Base-by-base conservation (phyloP, 2,888 invertebrate genomes). In the Darwinula stevensoni region DNA sequence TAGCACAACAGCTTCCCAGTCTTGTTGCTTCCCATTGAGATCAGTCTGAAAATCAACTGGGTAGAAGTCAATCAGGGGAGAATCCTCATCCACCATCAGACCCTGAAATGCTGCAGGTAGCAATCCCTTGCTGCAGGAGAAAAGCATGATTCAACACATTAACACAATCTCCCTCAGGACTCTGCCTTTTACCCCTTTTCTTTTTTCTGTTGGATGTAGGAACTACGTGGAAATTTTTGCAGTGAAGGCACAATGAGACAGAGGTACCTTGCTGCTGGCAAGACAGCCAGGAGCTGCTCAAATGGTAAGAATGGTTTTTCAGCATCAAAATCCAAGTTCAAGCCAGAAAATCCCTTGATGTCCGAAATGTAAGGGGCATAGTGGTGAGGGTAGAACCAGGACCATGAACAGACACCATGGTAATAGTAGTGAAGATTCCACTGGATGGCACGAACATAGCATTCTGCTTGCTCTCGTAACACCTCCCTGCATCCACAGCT, bases 391-490 rank as follows among this genome's bases (percentile, higher is more conserved):
- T 88, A 97, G 53, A 63, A 91, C 94, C 94, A 97, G 17, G 80
- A 75, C 97, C 97, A 97, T 0, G 86, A 88, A 31, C 74, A 73
- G 29, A 86, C 80, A 4, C 94, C 94, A 44, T 78, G 69, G 53
- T 86, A 94, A 51, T 97, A 97, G 51, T 97, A 97, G 47, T 72
- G 63, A 13, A 94, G 57, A 47, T 84, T 82, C 94, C 94, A 97
- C 44, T 94, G 91, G 31, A 97, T 67, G 0, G 86, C 91, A 27
- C 70, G 59, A 6, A 94, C 71, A 49, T 91, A 97, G 31, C 74
- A 68, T 46, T 71, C 67, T 0, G 84, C 76, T 54, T 84, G 80
- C 22, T 65, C 65, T 13, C 62, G 59, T 43, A 84, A 52, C 4
- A 76, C 70, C 42, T 70, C 68, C 2, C 75, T 75, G 44, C 39